Evolutionary conservation across 2,888 invertebrate genomes (phyloP).

Genomic region (Meiosimyza decipiens): DNA sequence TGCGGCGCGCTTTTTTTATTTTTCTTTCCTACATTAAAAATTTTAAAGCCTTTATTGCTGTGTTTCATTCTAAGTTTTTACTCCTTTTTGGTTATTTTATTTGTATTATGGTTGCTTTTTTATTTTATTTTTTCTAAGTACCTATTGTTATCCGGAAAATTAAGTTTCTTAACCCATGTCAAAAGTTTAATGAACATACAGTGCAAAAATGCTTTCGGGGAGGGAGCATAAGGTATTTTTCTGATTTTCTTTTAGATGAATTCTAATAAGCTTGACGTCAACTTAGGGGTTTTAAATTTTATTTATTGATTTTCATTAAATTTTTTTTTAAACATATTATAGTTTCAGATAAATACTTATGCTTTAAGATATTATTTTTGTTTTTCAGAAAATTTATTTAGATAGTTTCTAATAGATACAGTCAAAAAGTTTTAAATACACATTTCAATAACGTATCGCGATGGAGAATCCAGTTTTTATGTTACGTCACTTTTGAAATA

Average conservation of each 20-base stretch:
- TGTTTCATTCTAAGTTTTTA: background rate
- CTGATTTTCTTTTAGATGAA: background rate
- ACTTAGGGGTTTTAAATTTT: no score
- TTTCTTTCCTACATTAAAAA: background rate
- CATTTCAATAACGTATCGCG: no score
- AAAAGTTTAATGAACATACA: conserved; percentile 4
- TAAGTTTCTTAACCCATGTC: background rate
- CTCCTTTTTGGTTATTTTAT: background rate
- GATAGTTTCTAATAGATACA: no score
- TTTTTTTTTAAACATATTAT: background rate
- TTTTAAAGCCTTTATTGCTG: background rate
- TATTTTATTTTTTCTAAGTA: background rate
- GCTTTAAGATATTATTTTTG: no score
- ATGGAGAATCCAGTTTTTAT: no score
- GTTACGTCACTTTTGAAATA: no score
- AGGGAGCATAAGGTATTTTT: no score
- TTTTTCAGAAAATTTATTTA: background rate
- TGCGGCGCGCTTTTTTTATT: background rate
- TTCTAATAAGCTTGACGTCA: background rate
- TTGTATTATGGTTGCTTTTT: conserved; percentile 1
- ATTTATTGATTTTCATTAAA: background rate
- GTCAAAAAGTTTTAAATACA: no score
- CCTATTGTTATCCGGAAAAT: background rate
- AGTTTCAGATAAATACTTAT: background rate
- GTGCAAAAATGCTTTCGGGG: background rate